Conservation (phyloP, 2,797 vertebrate genomes). For the Anguilla megastoma region DNA sequence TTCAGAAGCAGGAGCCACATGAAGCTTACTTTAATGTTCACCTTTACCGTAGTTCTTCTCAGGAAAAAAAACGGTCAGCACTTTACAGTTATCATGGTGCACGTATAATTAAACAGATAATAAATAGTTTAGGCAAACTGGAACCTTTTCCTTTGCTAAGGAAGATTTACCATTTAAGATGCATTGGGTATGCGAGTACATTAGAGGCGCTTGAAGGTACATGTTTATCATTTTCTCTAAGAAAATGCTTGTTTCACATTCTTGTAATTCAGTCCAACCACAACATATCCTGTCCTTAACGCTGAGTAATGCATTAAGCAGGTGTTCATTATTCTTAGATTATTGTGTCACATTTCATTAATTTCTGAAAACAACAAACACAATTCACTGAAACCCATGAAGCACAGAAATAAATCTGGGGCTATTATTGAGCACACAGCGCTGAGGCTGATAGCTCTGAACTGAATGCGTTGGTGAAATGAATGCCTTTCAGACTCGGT, state of each 20-base stretch:
- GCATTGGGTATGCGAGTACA: neutral
- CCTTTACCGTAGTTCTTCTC: neutral
- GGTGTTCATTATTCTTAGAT: neutral
- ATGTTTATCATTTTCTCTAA: neutral
- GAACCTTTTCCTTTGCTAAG: neutral
- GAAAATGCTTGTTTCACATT: neutral
- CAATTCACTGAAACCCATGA: neutral
- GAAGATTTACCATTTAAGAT: neutral
- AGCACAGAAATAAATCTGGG: neutral
- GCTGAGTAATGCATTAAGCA: neutral
- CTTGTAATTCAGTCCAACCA: neutral
- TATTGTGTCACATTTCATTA: neutral
- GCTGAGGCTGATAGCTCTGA: neutral
- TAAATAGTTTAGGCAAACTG: neutral
- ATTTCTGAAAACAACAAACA: neutral
- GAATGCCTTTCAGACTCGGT: neutral
- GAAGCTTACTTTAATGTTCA: neutral
- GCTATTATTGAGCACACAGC: neutral
- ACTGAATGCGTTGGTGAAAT: neutral
- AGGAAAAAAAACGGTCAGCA: neutral
- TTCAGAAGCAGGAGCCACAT: neutral
- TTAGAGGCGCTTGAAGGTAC: neutral
- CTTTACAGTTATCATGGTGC: neutral
- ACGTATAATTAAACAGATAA: neutral
- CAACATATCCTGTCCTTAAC: neutral